These are phyloP conservation scores for Tringa solitaria DNA, from an alignment of 2,113 vertebrate genomes.

Conservation along the genomic window DNA sequence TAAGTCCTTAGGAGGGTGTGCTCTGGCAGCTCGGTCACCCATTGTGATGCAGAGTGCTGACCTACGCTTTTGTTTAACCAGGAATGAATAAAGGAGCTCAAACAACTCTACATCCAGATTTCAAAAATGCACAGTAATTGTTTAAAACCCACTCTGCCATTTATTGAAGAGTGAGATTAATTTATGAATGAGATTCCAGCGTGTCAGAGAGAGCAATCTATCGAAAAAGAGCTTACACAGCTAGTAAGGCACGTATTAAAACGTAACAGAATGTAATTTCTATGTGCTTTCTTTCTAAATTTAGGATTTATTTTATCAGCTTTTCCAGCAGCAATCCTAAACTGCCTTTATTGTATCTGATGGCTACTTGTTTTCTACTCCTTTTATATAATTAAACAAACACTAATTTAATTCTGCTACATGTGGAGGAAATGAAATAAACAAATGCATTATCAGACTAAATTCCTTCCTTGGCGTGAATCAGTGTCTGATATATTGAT, in stretches of 20 bases:
- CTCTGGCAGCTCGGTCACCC: background rate
- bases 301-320: background rate
- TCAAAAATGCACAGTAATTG: background rate
- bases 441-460: background rate
- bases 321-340: background rate
- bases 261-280: background rate
- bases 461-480: background rate
- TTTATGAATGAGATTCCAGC: background rate
- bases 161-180: background rate
- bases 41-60: background rate
- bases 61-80: background rate
- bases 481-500: background rate
- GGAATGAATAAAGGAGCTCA: background rate
- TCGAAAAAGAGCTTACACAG: background rate
- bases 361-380: background rate
- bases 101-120: background rate
- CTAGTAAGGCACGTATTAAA: background rate
- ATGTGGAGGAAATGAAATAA: background rate
- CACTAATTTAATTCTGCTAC: background rate
- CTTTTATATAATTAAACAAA: background rate
- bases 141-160: background rate
- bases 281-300: background rate
- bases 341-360: background rate
- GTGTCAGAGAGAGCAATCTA: background rate
- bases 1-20: rapidly evolving